Conservation (phyloP, 2,797 vertebrate species). For the Eleutherodactylus coqui region DNA sequence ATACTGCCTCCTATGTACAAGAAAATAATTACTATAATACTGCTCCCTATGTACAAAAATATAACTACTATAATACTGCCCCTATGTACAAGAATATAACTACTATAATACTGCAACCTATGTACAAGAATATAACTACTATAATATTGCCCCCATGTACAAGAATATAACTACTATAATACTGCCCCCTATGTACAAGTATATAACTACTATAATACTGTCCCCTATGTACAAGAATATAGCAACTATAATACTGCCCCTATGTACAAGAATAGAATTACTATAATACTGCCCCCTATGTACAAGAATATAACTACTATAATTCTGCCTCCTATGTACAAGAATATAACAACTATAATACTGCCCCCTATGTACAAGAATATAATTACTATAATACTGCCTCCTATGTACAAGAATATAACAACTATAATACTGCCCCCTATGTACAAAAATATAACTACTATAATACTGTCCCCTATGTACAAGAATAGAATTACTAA, state of each 20-base stretch:
- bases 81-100: constrained; percentile 9
- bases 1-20: neutral
- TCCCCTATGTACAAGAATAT: neutral
- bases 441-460: neutral
- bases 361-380: neutral
- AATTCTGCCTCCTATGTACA: neutral
- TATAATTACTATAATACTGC: neutral
- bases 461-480: neutral
- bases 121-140: neutral
- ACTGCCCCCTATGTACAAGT: neutral
- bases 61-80: constrained; percentile 4
- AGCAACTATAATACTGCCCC: neutral
- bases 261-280: neutral
- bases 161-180: constrained; percentile 16
- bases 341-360: constrained; percentile 10
- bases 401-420: neutral
- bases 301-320: constrained; percentile 4
- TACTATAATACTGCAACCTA: constrained; percentile 15
- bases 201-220: constrained; percentile 14
- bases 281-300: constrained; percentile 2
- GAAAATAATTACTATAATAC: constrained; percentile 7
- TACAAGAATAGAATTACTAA: neutral
- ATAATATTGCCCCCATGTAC: neutral
- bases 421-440: neutral
- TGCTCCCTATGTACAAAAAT: constrained; percentile 4